A percentile compares a stretch with the other conserved stretches of the same genome.
These are phyloP conservation scores for Urocitellus parryii DNA, from an alignment of 2,113 vertebrate genomes.

Conservation along the genomic window DNA sequence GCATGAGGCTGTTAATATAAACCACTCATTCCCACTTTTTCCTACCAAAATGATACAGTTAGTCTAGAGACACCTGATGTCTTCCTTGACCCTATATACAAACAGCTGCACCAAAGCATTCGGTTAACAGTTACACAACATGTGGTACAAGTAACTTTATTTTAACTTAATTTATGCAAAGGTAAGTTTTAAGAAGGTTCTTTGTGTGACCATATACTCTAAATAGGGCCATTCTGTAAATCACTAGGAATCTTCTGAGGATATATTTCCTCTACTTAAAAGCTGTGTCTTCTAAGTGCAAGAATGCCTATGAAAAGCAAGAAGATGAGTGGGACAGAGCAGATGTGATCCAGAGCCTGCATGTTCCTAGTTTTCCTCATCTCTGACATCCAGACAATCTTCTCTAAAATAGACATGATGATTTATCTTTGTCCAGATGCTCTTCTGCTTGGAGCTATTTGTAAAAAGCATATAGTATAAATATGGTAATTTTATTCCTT, in stretches of 20 bases:
- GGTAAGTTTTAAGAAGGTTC: neutral
- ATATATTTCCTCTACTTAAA: neutral
- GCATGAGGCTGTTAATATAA: too few species aligned
- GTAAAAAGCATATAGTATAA: neutral
- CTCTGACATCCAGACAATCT: neutral
- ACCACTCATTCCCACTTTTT: neutral
- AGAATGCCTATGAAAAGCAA: neutral
- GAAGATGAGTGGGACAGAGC: neutral
- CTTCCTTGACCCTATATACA: neutral
- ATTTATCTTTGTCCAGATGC: neutral
- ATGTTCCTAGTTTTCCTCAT: neutral
- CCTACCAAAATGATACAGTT: neutral
- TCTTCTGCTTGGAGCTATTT: neutral
- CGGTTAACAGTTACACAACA: neutral
- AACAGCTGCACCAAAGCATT: neutral
- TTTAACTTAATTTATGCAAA: neutral
- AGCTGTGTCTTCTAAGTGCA: neutral
- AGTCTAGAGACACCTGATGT: neutral
- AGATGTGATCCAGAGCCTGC: neutral
- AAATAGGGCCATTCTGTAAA: neutral
- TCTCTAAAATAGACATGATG: conserved; percentile 10
- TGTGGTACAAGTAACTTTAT: neutral
- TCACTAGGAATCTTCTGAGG: neutral
- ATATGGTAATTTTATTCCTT: neutral
- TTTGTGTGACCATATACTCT: neutral